Conservation (phyloP, 2,113 vertebrate genomes). For the Atrichornis clamosus region DNA sequence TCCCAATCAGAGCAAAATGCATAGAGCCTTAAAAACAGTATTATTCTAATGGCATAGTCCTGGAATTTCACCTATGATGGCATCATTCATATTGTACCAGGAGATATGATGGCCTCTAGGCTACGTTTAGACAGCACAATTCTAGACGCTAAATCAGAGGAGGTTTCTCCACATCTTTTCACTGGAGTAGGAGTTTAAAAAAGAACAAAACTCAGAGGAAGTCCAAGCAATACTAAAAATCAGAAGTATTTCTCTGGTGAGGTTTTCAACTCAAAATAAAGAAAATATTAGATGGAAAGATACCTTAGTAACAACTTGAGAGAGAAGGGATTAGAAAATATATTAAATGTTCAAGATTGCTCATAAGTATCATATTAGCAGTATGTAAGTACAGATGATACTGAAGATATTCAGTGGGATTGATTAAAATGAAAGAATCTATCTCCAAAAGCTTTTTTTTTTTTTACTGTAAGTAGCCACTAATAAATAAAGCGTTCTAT, state of each 20-base stretch:
- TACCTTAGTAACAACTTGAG: neutral
- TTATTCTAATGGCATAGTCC: neutral
- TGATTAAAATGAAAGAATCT: neutral
- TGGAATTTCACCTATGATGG: neutral
- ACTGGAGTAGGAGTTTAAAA: neutral
- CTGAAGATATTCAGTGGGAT: neutral
- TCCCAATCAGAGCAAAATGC: neutral
- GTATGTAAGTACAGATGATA: neutral
- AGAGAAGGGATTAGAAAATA: neutral
- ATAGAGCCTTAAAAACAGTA: neutral
- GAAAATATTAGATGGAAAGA: neutral
- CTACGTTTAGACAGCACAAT: neutral
- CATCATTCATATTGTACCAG: neutral
- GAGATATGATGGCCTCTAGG: neutral
- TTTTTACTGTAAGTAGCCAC: neutral
- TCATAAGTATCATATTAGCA: neutral
- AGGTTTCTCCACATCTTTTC: neutral
- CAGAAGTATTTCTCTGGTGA: neutral
- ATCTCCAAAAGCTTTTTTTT: neutral
- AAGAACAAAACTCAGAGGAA: neutral
- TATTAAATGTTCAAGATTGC: neutral
- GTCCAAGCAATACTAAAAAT: neutral
- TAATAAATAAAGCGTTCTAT: neutral
- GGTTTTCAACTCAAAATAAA: neutral
- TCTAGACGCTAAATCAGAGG: neutral